A percentile compares a stretch with the other conserved stretches of the same genome.
Evolutionary conservation across 1,140 invertebrate species (phyloP).

Genomic region (Phymorhynchus buccinoides): DNA sequence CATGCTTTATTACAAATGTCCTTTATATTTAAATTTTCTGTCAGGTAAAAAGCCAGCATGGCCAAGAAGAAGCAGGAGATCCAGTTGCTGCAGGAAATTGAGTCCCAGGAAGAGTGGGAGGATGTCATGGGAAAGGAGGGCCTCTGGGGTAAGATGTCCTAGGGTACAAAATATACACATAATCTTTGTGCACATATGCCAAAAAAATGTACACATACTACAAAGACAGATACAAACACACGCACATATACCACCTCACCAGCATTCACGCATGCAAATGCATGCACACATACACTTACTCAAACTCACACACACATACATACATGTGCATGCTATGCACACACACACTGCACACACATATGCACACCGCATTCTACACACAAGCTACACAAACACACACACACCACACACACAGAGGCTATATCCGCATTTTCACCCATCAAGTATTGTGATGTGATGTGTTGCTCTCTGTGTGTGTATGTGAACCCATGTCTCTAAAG

Average conservation of each 20-base stretch:
- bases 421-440: no score
- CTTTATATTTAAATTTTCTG: neutral
- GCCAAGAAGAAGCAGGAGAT: conserved; percentile 72
- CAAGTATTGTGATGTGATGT: no score
- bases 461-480: no score
- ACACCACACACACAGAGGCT: no score
- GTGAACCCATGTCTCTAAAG: no score
- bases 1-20: neutral
- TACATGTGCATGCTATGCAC: neutral
- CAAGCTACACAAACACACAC: neutral
- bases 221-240: neutral
- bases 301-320: neutral
- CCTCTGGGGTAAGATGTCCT: conserved; percentile 80
- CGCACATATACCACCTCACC: neutral
- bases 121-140: conserved; percentile 85
- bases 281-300: neutral
- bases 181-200: neutral
- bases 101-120: conserved; percentile 89
- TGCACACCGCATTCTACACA: neutral
- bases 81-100: conserved; percentile 70
- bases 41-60: conserved; percentile 51
- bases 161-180: no score
- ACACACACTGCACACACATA: neutral
- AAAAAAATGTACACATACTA: neutral
- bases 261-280: no score